Conservation (phyloP, 2,888 invertebrate species). For the Rhorus exstirpatorius region DNA sequence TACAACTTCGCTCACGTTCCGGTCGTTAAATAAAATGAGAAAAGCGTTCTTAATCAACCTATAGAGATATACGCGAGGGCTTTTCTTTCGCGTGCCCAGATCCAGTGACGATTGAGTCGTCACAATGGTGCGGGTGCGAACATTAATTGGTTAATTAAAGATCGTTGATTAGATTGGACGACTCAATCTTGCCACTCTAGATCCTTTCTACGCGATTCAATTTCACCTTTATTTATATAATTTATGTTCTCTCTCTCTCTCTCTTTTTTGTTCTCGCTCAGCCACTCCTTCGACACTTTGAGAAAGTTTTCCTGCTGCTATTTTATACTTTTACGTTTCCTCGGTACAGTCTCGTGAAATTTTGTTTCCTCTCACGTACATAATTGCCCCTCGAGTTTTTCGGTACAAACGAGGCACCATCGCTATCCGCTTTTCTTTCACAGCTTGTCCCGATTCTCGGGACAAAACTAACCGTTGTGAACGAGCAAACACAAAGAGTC, state of each 20-base stretch:
- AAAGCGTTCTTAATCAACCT: not conserved
- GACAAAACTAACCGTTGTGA: too few relatives aligned
- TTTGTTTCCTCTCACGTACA: slow-evolving; percentile 11
- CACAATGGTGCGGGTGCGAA: slow-evolving; percentile 28
- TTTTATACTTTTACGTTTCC: not conserved
- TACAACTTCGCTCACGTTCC: slow-evolving; percentile 2
- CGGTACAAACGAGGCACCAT: too few relatives aligned
- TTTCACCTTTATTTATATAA: slow-evolving; percentile 56
- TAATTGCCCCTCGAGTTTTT: too few relatives aligned
- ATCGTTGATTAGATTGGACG: slow-evolving; percentile 42
- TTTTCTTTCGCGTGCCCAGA: not conserved
- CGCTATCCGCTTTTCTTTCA: not conserved
- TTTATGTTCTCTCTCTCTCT: slow-evolving; percentile 23
- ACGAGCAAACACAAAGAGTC: too few relatives aligned
- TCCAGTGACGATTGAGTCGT: slow-evolving; percentile 33
- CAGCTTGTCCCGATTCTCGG: slow-evolving; percentile 21
- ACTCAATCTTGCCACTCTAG: slow-evolving; percentile 19
- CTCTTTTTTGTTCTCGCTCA: slow-evolving; percentile 11
- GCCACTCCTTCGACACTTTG: not conserved
- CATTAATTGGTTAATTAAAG: slow-evolving; percentile 64
- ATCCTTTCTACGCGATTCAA: slow-evolving; percentile 33
- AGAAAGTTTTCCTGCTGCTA: not conserved
- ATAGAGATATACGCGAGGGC: not conserved
- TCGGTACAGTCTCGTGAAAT: slow-evolving; percentile 5
- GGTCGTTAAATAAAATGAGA: slow-evolving; percentile 17